These are phyloP conservation scores for Ochotona princeps DNA, from an alignment of 2,113 vertebrate genomes.

Conservation along the genomic window DNA sequence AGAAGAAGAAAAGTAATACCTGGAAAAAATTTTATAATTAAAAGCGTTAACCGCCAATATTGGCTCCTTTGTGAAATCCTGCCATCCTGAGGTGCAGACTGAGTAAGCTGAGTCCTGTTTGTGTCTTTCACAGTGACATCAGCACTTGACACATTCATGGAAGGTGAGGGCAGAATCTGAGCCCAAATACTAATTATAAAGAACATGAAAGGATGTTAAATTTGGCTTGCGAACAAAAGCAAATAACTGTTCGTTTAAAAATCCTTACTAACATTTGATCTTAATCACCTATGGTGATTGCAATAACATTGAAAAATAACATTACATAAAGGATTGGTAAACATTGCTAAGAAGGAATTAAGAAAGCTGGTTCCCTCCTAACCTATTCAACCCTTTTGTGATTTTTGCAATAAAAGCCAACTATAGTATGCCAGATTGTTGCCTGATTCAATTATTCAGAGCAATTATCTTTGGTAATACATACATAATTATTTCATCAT, in stretches of 20 bases:
- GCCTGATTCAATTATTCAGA: background rate
- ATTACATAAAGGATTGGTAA: slow-evolving; percentile 47
- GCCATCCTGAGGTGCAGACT: background rate
- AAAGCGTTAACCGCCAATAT: background rate
- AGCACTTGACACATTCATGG: slow-evolving; percentile 41
- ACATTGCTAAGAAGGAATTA: slow-evolving; percentile 6
- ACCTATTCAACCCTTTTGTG: background rate
- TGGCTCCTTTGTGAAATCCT: background rate
- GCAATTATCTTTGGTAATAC: background rate
- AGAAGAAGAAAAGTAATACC: background rate
- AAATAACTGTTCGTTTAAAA: slow-evolving; percentile 64
- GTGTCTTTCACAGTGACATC: slow-evolving; percentile 38
- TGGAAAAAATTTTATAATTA: background rate
- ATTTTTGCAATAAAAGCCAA: background rate
- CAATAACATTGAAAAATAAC: slow-evolving; percentile 59
- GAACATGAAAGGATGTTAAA: slow-evolving; percentile 68
- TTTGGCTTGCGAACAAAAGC: slow-evolving; percentile 70
- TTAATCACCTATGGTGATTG: slow-evolving; percentile 28
- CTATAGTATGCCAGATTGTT: background rate
- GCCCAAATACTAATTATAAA: slow-evolving; percentile 72
- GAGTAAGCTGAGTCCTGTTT: slow-evolving; percentile 29
- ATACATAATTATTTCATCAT: background rate
- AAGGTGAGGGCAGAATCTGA: slow-evolving; percentile 22
- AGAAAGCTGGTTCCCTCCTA: background rate
- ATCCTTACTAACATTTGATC: slow-evolving; percentile 62